These are phyloP conservation scores for Dryococelus australis DNA, from an alignment of 2,888 invertebrate species.

Conservation along the genomic window DNA sequence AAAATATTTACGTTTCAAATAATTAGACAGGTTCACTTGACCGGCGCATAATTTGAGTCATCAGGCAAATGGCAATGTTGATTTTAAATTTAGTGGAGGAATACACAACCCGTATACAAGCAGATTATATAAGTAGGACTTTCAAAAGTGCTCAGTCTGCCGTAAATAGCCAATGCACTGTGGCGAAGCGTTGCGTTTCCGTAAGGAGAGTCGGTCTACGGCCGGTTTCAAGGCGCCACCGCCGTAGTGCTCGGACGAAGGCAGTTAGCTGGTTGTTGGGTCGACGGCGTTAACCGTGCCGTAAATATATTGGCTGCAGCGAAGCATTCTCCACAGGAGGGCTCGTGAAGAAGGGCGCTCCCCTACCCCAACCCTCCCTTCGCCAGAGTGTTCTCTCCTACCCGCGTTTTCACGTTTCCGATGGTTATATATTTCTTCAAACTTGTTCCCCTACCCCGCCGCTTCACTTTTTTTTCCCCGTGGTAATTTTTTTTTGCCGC, in stretches of 20 bases:
- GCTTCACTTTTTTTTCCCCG: not conserved
- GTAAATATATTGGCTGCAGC: not conserved
- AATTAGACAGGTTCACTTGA: too few species aligned
- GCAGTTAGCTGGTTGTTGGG: not conserved
- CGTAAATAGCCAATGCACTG: too few species aligned
- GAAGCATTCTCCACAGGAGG: constrained; percentile 1
- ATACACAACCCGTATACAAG: too few species aligned
- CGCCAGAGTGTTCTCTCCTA: not conserved
- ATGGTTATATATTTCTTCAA: constrained; percentile 16
- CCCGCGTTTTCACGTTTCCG: constrained; percentile 4
- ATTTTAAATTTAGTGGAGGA: too few species aligned
- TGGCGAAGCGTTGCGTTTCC: too few species aligned
- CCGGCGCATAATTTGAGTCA: too few species aligned
- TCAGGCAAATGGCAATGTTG: too few species aligned
- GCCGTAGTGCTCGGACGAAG: not conserved
- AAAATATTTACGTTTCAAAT: too few species aligned
- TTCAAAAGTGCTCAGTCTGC: too few species aligned
- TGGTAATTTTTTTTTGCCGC: constrained; percentile 16
- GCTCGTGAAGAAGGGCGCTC: not conserved
- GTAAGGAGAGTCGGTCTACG: too few species aligned
- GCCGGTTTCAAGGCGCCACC: too few species aligned
- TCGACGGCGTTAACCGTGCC: not conserved
- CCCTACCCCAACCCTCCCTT: not conserved
- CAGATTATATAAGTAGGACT: too few species aligned
- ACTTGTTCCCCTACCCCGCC: not conserved